phyloP scores from a whole-genome alignment of 2,113 vertebrate species.

The Dermatemys mawii region DNA sequence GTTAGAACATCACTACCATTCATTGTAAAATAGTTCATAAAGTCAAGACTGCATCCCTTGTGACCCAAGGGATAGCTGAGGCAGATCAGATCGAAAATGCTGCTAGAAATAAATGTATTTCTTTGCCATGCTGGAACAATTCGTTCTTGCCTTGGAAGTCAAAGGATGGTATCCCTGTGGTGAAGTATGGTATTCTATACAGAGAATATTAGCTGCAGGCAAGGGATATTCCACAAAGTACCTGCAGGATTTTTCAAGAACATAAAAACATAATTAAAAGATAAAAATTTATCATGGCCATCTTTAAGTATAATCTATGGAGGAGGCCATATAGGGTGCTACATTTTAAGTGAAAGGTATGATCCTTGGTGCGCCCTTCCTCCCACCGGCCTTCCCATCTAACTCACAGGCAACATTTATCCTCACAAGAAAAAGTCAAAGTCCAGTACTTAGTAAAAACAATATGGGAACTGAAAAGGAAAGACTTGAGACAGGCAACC shows the following conservation, averaged over 20 bases:
- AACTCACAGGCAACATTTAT: neutral
- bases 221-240: neutral
- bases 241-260: neutral
- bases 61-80: neutral
- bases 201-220: neutral
- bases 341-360: neutral
- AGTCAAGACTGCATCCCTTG: neutral
- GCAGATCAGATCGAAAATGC: neutral
- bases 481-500: conserved; percentile 38
- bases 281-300: neutral
- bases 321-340: neutral
- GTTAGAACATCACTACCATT: neutral
- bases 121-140: neutral
- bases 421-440: conserved; percentile 20
- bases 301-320: neutral
- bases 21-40: neutral
- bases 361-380: neutral
- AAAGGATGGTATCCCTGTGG: neutral
- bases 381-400: neutral
- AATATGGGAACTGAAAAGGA: conserved; percentile 30
- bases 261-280: neutral
- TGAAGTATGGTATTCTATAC: neutral
- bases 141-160: neutral
- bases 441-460: conserved; percentile 41
- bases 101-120: neutral